Evolutionary conservation across 2,888 invertebrate species (phyloP).

Genomic region (Agrochola circellaris): DNA sequence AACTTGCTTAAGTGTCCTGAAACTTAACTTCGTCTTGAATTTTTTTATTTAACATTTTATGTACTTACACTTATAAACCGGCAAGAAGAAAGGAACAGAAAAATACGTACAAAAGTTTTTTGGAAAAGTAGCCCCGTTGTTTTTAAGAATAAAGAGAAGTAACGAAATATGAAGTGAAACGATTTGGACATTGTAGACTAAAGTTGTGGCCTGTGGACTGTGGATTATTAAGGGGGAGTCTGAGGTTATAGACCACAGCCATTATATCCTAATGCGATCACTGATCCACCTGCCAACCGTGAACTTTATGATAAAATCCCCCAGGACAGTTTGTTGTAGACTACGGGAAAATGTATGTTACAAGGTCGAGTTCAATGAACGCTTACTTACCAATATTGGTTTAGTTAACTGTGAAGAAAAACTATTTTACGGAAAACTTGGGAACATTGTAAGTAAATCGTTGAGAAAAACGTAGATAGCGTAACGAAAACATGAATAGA

Average conservation of each 20-base stretch:
- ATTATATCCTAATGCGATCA: constrained; percentile 15
- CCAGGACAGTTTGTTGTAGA: constrained; percentile 13
- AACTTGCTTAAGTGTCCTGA: not conserved
- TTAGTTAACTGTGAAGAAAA: constrained; percentile 12
- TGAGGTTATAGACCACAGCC: constrained; percentile 23
- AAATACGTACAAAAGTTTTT: no score
- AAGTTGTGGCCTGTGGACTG: no score
- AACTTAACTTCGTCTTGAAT: no score
- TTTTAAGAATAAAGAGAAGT: no score
- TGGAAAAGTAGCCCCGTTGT: no score
- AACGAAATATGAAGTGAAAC: no score
- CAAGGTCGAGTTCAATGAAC: constrained; percentile 50
- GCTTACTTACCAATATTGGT: constrained; percentile 27
- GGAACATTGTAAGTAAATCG: constrained; percentile 9
- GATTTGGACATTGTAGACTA: not conserved
- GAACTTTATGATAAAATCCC: constrained; percentile 18
- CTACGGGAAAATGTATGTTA: constrained; percentile 18
- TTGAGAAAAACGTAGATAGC: constrained; percentile 16
- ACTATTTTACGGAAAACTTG: not conserved
- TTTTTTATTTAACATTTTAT: no score
- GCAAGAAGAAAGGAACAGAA: no score
- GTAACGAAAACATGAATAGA: constrained; percentile 28
- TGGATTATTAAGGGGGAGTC: not conserved
- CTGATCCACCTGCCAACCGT: constrained; percentile 27
- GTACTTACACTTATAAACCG: no score